Conservation (phyloP, 2,888 invertebrate genomes). For the Cryptops parisi region DNA sequence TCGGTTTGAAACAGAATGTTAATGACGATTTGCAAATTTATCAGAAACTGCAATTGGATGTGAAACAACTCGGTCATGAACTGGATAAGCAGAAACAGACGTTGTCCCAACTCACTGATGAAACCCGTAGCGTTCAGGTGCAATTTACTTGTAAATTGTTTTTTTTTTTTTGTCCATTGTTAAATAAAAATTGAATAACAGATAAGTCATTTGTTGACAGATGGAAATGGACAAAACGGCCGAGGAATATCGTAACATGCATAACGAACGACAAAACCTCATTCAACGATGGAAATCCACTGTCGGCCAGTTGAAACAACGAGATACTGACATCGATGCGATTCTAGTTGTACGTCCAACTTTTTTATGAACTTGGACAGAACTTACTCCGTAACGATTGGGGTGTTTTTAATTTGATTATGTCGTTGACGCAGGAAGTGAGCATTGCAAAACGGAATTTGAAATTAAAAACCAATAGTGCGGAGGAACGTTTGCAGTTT, state of each 20-base stretch:
- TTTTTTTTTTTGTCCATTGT: not conserved
- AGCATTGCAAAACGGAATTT: too few relatives aligned
- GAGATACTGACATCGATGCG: constrained; percentile 7
- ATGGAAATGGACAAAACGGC: constrained; percentile 13
- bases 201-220: too few relatives aligned
- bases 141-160: not conserved
- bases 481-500: not conserved
- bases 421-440: too few relatives aligned
- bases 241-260: constrained; percentile 7
- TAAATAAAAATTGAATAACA: not conserved
- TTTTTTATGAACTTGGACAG: too few relatives aligned
- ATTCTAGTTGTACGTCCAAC: not conserved
- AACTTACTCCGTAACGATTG: too few relatives aligned
- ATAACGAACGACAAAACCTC: constrained; percentile 5
- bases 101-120: not conserved
- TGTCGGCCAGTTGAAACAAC: constrained; percentile 1
- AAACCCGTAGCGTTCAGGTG: constrained; percentile 1
- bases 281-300: constrained; percentile 7
- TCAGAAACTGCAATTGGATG: constrained; percentile 1
- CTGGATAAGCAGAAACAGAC: constrained; percentile 5
- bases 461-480: not conserved
- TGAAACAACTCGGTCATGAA: not conserved
- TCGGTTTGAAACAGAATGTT: too few relatives aligned
- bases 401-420: too few relatives aligned
- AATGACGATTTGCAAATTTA: not conserved